These are phyloP conservation scores for Scatophagus argus DNA, from an alignment of 2,113 vertebrate species.

Conservation along the genomic window DNA sequence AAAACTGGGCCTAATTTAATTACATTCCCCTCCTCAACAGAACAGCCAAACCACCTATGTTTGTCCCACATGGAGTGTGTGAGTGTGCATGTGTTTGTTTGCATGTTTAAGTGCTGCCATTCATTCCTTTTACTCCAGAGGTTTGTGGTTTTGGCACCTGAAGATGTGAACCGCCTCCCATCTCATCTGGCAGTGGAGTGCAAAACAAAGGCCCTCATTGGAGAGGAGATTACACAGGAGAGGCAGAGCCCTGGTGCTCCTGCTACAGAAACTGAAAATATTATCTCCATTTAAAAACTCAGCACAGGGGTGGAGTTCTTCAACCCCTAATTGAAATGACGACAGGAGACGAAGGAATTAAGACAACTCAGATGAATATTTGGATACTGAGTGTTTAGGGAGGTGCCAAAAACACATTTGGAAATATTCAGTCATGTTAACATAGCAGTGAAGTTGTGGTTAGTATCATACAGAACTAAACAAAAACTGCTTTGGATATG, in stretches of 20 bases:
- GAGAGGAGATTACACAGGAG: conserved; percentile 30
- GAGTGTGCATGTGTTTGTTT: conserved; percentile 40
- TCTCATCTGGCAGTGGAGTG: conserved; percentile 62
- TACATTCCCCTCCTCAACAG: not conserved
- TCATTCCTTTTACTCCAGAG: conserved; percentile 60
- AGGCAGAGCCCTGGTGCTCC: not conserved
- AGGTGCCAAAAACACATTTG: not conserved
- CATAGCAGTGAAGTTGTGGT: not conserved
- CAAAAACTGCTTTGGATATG: not conserved
- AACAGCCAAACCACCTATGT: not conserved
- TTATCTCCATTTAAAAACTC: conserved; percentile 20
- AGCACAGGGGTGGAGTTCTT: not conserved
- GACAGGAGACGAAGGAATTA: not conserved
- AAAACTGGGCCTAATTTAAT: conserved; percentile 1
- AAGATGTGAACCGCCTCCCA: conserved; percentile 69
- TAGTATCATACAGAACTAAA: not conserved
- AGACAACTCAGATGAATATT: not conserved
- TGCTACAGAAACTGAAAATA: conserved; percentile 12
- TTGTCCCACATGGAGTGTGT: not conserved
- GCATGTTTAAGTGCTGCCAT: conserved; percentile 40
- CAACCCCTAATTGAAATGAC: not conserved
- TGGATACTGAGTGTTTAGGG: too few species aligned
- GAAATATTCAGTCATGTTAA: not conserved
- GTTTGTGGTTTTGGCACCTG: conserved; percentile 73
- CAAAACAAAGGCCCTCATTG: conserved; percentile 59